Base-by-base conservation (phyloP, 2,888 invertebrate species). In the Apamea anceps region DNA sequence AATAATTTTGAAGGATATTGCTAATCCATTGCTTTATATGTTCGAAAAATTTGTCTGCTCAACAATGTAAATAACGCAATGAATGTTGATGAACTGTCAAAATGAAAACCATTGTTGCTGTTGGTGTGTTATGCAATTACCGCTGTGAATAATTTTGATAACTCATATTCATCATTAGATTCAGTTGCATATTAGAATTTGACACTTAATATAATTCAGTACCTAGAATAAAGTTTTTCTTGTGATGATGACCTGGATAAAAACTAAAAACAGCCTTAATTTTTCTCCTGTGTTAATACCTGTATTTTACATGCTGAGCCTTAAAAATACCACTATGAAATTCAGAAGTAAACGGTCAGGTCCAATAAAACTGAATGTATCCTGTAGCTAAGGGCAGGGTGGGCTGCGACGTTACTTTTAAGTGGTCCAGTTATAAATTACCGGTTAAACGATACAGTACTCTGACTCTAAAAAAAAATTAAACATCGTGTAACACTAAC, bases 331-430 rank as follows among this genome's bases (percentile, higher is more conserved):
- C 32, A 18, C 10, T 60, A 62, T 28, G n/a, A 28, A 48, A 76
- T 37, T 48, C 63, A 32, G 28, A 57, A 75, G 60, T 45, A 25
- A 66, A 65, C 21, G 28, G 21, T 48, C 21, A 32, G 51, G 25
- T 32, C 32, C 6, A 68, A 78, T 82, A 82, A 84, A 73, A 82
- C 37, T 65, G n/a, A 72, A 82, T 78, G 72, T 65, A 82, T 78
- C 82, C 82, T 48, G 82, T 73, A 67, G 71, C 83, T 72, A 77
- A 48, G 78, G 63, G 48, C 62, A 37, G 84, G 80, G 45, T 45
- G 37, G 37, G 37, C 28, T 32, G 25, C 28, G 15, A 51, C 78
- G n/a, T 78, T 66, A 79, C 37, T 74, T 84, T 82, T 79, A 84
- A 83, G 71, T 75, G 71, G 48, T 51, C 7, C 74, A 67, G 66